These are phyloP conservation scores for Dromiciops gliroides DNA, from an alignment of 2,113 vertebrate genomes.

Conservation along the genomic window DNA sequence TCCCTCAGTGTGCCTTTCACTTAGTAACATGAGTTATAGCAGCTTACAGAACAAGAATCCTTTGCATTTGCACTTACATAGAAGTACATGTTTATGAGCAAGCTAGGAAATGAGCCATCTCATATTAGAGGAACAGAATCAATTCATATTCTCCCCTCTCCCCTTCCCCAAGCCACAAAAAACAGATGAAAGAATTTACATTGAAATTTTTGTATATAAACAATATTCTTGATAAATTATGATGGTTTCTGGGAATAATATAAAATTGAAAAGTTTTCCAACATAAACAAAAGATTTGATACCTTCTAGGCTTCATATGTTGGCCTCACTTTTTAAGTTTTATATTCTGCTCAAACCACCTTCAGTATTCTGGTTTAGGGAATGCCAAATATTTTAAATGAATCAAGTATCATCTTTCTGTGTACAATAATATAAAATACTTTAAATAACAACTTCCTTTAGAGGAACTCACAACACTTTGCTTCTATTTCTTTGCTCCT, in stretches of 20 bases:
- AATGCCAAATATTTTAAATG: constrained; percentile 1
- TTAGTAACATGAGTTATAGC: constrained; percentile 36
- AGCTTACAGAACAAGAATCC: constrained; percentile 15
- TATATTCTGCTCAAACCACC: constrained; percentile 5
- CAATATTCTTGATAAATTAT: neutral
- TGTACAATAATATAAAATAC: neutral
- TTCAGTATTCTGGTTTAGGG: constrained; percentile 5
- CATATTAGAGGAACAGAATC: constrained; percentile 59
- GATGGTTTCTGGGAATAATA: constrained; percentile 19
- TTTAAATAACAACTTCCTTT: neutral
- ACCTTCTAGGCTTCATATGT: constrained; percentile 7
- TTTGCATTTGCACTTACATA: constrained; percentile 35
- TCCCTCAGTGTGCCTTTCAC: constrained; percentile 44
- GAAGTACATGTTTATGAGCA: constrained; percentile 23
- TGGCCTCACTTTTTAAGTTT: constrained; percentile 29
- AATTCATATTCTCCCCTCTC: constrained; percentile 5
- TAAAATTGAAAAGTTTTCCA: constrained; percentile 3
- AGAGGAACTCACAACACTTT: constrained; percentile 1
- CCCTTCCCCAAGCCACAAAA: constrained; percentile 4
- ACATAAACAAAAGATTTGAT: constrained; percentile 13
- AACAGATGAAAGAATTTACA: constrained; percentile 24
- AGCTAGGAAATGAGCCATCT: constrained; percentile 48
- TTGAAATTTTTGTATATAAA: constrained; percentile 32
- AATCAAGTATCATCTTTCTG: neutral
- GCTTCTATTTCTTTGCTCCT: neutral